phyloP scores from a whole-genome alignment of 2,113 vertebrate species.

The Leuciscus idus region DNA sequence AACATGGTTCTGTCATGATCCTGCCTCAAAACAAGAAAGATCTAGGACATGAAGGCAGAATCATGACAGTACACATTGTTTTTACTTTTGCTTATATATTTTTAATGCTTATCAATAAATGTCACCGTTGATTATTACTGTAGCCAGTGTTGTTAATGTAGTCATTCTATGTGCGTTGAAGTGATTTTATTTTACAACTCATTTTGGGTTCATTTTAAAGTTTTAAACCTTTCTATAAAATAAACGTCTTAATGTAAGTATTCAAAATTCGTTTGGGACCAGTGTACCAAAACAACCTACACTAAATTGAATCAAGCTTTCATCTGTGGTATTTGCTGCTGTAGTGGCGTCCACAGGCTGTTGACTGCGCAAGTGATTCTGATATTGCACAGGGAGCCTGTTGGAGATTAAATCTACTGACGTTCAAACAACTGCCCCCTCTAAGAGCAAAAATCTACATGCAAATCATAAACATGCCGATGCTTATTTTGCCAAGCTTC shows the following conservation, averaged over 20 bases:
- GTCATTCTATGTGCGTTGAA: too few relatives aligned
- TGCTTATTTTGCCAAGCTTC: background rate
- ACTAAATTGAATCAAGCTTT: slow-evolving; percentile 11
- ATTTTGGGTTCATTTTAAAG: too few relatives aligned
- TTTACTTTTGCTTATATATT: background rate
- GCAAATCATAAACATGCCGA: background rate
- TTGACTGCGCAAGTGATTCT: background rate
- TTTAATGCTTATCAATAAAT: background rate
- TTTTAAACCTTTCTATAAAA: background rate
- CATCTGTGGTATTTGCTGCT: background rate
- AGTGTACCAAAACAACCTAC: background rate
- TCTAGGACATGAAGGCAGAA: too few relatives aligned
- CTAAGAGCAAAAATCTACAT: background rate
- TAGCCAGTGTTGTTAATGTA: too few relatives aligned
- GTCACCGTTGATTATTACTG: background rate
- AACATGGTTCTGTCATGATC: too few relatives aligned
- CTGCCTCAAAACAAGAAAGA: too few relatives aligned
- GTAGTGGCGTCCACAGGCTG: background rate
- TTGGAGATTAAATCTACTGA: background rate
- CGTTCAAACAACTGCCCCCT: background rate
- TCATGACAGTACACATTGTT: too few relatives aligned
- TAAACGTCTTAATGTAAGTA: background rate
- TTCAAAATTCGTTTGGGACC: background rate
- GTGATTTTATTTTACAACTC: too few relatives aligned
- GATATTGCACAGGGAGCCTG: background rate